Evolutionary conservation across 2,797 vertebrate genomes (phyloP).

Genomic region (Trachops cirrhosus): DNA sequence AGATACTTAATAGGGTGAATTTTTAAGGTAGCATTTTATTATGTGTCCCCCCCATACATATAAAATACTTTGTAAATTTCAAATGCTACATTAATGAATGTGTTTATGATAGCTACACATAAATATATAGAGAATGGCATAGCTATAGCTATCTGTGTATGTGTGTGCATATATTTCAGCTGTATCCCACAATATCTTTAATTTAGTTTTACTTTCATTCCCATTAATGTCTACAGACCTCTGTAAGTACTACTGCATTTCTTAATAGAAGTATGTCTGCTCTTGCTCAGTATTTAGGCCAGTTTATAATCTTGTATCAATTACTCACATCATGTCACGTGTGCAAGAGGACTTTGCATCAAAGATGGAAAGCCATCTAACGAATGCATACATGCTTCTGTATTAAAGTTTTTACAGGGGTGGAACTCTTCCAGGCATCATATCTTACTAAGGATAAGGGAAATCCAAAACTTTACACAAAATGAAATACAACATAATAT

Average conservation of each 20-base stretch:
- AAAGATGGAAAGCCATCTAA: not conserved
- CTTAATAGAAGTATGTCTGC: not conserved
- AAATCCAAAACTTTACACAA: not conserved
- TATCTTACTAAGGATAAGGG: not conserved
- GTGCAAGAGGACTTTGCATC: not conserved
- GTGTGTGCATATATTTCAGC: not conserved
- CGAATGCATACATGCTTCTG: not conserved
- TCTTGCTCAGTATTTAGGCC: not conserved
- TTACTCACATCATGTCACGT: not conserved
- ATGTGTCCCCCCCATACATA: not conserved
- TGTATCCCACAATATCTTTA: not conserved
- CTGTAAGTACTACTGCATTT: not conserved
- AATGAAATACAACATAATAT: not conserved
- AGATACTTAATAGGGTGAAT: not conserved
- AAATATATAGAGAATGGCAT: not conserved
- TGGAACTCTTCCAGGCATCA: not conserved
- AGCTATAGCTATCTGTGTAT: not conserved
- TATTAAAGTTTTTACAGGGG: not conserved
- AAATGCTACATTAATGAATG: not conserved
- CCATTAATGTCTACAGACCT: not conserved
- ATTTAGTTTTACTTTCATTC: not conserved
- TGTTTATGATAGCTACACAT: not conserved
- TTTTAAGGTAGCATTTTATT: not conserved
- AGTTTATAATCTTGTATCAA: not conserved
- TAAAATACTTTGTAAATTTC: not conserved